Evolutionary conservation across 2,888 invertebrate species (phyloP), one percentile per base, ranked within the genome.

Genomic region (Xylota sylvarum): DNA sequence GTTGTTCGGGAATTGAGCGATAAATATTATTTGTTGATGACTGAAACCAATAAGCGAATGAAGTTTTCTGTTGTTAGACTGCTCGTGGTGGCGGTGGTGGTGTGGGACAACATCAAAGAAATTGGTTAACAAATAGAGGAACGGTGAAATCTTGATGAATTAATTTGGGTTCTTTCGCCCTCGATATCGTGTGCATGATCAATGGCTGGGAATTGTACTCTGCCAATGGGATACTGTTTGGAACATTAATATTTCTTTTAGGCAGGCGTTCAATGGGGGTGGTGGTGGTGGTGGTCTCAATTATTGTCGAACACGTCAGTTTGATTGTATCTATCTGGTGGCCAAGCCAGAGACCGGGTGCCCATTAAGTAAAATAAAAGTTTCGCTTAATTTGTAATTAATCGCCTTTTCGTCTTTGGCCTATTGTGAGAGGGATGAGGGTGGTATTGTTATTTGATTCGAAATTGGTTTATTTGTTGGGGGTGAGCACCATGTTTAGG

Each of bases 31-130:
- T 83, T 79, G 87, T 87, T 87, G 87, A 83, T 79, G 78, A 70
- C 87, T 87, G 87, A 87, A 87, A 83, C 87, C 87, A 87, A 87
- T 87, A 87, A 83, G 82, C 73, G 78, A 86, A 86, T 86, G 81
- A 62, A 74, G 62, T 62, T 55, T 37, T 48, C 17, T 14, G 37
- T 37, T 52, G 10, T 10, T 19, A n/a, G n/a, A n/a, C n/a, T n/a
- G n/a, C n/a, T n/a, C n/a, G n/a, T n/a, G n/a, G n/a, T n/a, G 37
- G 52, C 14, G 35, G 7, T 35, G 35, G 35, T 35, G 46, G 12
- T 48, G 60, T 30, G 50, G 64, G 69, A 50, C 69, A 58, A 73
- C 69, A 80, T 76, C 50, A 58, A 55, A 27, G 48, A 76, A 85
- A 85, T 81, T 81, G 65, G 76, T 81, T 85, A 85, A 85, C 73